Evolutionary conservation across 2,113 vertebrate genomes (phyloP).

Genomic region (Nestor notabilis): DNA sequence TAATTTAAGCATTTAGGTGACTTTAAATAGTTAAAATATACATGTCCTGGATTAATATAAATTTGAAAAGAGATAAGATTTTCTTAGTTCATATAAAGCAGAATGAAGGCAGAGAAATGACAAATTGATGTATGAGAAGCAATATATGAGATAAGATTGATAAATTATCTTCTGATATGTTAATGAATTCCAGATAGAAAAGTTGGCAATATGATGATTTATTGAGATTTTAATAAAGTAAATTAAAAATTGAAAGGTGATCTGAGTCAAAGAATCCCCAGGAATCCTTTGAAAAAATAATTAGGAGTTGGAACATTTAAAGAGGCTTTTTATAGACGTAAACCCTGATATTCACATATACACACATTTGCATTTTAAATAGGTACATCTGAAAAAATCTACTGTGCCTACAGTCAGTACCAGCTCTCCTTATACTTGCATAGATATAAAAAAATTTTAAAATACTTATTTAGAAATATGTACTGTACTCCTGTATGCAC

Average conservation of each 20-base stretch:
- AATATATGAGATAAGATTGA: slow-evolving; percentile 55
- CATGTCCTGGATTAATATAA: background rate
- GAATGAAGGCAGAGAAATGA: slow-evolving; percentile 40
- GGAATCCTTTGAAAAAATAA: slow-evolving; percentile 43
- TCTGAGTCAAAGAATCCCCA: slow-evolving; percentile 24
- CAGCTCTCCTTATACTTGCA: background rate
- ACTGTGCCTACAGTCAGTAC: background rate
- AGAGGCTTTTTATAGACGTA: slow-evolving; percentile 16
- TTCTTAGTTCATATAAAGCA: background rate
- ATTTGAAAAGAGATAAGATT: slow-evolving; percentile 6
- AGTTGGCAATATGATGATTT: slow-evolving; percentile 40
- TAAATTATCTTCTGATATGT: slow-evolving; percentile 67
- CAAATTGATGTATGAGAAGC: slow-evolving; percentile 51
- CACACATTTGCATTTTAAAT: slow-evolving; percentile 9
- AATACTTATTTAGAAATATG: background rate
- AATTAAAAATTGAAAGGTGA: slow-evolving; percentile 62
- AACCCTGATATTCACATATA: background rate
- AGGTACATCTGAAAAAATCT: background rate
- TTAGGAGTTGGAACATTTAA: slow-evolving; percentile 11
- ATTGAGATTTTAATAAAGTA: slow-evolving; percentile 48
- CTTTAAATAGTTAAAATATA: background rate
- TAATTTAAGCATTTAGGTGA: background rate
- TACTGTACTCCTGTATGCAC: background rate
- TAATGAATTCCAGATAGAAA: slow-evolving; percentile 56
- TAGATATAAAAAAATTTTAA: background rate